These are phyloP conservation scores for Lepus oiostolus DNA, from an alignment of 2,797 vertebrate genomes.

Conservation along the genomic window DNA sequence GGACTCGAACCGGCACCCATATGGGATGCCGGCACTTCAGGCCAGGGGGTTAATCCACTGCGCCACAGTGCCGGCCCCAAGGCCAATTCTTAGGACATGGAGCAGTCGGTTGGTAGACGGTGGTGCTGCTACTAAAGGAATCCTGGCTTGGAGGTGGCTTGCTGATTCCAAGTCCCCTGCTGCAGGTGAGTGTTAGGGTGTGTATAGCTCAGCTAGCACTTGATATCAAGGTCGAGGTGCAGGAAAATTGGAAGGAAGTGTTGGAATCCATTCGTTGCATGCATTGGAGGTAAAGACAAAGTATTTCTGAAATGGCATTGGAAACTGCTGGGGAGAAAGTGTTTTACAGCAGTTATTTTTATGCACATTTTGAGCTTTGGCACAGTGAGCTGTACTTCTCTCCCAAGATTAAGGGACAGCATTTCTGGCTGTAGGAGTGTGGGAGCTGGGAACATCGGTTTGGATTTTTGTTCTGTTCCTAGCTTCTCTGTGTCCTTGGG, in stretches of 20 bases:
- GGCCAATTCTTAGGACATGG: not conserved
- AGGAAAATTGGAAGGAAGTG: not conserved
- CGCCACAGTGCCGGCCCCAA: too few species aligned
- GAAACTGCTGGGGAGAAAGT: not conserved
- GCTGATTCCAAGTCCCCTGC: not conserved
- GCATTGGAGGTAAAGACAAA: not conserved
- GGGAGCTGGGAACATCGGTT: not conserved
- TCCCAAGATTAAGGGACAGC: not conserved
- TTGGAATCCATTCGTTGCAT: conserved; percentile 4
- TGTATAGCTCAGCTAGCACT: not conserved
- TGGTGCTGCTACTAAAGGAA: not conserved
- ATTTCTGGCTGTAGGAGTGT: not conserved
- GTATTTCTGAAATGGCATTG: not conserved
- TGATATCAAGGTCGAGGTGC: not conserved
- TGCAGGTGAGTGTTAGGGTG: not conserved
- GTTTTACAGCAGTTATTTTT: not conserved
- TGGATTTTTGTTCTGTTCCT: not conserved
- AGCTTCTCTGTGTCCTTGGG: not conserved
- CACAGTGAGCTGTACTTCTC: not conserved
- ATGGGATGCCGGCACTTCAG: too few species aligned
- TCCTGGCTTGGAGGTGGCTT: not conserved
- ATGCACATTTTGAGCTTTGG: not conserved
- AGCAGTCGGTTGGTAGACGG: not conserved
- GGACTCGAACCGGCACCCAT: too few species aligned
- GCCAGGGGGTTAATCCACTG: too few species aligned